Percentiles rank a stretch among this genome's conserved stretches.
Conservation (phyloP, 2,888 invertebrate species). For the Endomychus coccineus region DNA sequence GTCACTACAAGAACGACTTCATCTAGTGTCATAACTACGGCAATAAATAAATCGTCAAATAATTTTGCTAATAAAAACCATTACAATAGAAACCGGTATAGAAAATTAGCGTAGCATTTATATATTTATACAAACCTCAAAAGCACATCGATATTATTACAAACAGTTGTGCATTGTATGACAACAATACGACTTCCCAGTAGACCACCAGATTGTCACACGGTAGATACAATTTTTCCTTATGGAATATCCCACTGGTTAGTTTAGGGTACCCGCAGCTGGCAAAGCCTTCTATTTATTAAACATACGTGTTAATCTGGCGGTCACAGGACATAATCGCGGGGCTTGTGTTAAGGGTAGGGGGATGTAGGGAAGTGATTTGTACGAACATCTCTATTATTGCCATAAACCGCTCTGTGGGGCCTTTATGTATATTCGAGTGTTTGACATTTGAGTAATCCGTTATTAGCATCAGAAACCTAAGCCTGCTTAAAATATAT, state of each 20-base stretch:
- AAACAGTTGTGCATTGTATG: constrained; percentile 43
- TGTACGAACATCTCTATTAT: constrained; percentile 17
- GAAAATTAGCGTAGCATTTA: constrained; percentile 22
- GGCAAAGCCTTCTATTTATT: constrained; percentile 46
- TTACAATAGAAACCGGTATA: constrained; percentile 13
- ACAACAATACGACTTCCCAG: constrained; percentile 1
- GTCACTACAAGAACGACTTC: background rate
- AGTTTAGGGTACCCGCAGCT: constrained; percentile 36
- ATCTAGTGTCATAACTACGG: background rate
- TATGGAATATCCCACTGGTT: constrained; percentile 22
- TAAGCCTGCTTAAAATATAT: too few species aligned
- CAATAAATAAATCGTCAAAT: constrained; percentile 16
- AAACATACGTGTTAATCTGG: constrained; percentile 47
- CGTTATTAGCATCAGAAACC: too few species aligned
- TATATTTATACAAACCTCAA: constrained; percentile 39
- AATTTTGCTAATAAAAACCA: constrained; percentile 11
- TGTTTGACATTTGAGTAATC: constrained; percentile 15
- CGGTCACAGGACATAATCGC: constrained; percentile 18
- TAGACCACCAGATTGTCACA: constrained; percentile 20
- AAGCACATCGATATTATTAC: constrained; percentile 47
- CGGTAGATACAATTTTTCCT: background rate
- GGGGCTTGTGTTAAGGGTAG: constrained; percentile 11
- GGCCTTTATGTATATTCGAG: constrained; percentile 12
- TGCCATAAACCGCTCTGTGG: constrained; percentile 15
- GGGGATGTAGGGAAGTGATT: constrained; percentile 12